Evolutionary conservation across 2,797 vertebrate genomes (phyloP), one percentile per base, ranked within the genome.

Genomic region (Mareca penelope): DNA sequence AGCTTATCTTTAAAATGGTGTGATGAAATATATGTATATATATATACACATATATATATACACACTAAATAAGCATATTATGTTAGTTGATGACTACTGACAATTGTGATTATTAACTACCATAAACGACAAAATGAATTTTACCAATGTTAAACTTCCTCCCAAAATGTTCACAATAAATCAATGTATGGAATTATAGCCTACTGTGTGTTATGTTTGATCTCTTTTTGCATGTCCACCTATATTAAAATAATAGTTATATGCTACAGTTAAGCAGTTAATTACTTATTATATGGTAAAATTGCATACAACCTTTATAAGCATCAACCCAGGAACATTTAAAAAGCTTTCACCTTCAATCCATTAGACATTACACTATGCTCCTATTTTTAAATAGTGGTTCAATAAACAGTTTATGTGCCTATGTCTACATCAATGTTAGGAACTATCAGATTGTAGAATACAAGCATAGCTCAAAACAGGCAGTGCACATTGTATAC

Each of bases 301-400:
- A 81, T 17, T 70, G 29, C 61, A 33, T 42, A 73, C 75, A 89
- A 80, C n/a, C 63, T 70, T 95, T 92, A 80, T 61, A 75, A 91
- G 39, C 48, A 88, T 55, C 77, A 96, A 88, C 8, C 22, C 39
- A 90, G 71, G 73, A 97, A 95, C 59, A 88, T 84, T 95, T 92
- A 86, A 81, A 84, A 71, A 88, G 50, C 79, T 88, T 96, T 92
- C 91, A 94, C 79, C 84, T 87, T 86, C 71, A 71, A 72, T 65
- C 39, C 35, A 68, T 87, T 88, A 89, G 69, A 50, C 80, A 94
- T 69, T 86, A 65, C 89, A 82, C 68, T 42, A 84, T 6, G 31
- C 35, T 52, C 55, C 88, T 80, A 69, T 85, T 97, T 97, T 97
- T 95, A 96, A 97, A 96, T 88, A 94, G 8, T 82, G 55, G 84